These are phyloP conservation scores for Erithacus rubecula DNA, from an alignment of 2,797 vertebrate species.

Conservation along the genomic window DNA sequence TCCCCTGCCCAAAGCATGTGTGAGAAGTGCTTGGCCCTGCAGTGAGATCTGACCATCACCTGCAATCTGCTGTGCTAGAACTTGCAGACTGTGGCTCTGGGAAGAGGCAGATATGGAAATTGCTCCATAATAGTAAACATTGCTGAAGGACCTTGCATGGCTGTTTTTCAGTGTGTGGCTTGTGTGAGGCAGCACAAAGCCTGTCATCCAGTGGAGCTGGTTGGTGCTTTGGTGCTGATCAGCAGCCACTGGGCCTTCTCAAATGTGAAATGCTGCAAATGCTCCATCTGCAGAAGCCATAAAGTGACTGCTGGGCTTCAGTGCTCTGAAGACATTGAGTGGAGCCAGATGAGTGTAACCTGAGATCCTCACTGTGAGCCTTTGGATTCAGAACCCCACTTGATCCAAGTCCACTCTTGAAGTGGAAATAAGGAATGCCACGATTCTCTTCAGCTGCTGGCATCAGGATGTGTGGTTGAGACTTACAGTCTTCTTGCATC, in stretches of 20 bases:
- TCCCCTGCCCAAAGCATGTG: neutral
- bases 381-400: neutral
- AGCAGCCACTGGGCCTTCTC: neutral
- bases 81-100: neutral
- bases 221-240: neutral
- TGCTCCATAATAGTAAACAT: neutral
- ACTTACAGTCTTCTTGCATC: neutral
- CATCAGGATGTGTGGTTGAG: neutral
- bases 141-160: neutral
- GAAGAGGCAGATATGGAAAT: neutral
- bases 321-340: neutral
- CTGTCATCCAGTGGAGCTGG: neutral
- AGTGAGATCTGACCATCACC: neutral
- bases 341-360: neutral
- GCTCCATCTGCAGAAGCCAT: constrained; percentile 7
- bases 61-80: accelerated
- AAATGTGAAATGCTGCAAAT: neutral
- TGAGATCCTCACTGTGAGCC: neutral
- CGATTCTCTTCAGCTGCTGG: neutral
- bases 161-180: neutral
- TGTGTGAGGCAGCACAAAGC: neutral
- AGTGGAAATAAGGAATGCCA: neutral
- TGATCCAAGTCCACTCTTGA: neutral
- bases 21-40: neutral
- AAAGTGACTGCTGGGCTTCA: neutral